Base-by-base conservation (phyloP, 2,888 invertebrate genomes). In the Melinaea menophilus region DNA sequence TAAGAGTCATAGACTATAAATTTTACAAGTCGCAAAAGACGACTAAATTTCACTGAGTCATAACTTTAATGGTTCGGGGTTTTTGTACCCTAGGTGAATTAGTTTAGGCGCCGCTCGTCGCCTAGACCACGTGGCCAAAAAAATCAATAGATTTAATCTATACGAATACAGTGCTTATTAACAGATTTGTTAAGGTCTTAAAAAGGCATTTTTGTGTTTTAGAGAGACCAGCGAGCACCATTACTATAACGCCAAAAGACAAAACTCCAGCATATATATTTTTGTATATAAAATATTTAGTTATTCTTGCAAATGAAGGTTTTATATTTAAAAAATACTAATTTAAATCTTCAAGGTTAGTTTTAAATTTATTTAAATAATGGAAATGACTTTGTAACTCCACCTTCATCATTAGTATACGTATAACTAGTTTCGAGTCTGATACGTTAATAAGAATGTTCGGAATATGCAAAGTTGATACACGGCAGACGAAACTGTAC, bases 261-360 rank as follows among this genome's bases (percentile, higher is more conserved):
- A 37, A 2, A 37, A 37, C 3, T 9, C 9, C 11, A 5, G 3
- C 2, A 51, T 51, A 31, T 31, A 31, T 9, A 51, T 51, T 51
- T 31, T 31, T 31, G 9, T 22, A n/a, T 31, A 7, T 51, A 31
- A 2, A 51, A 48, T 48, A 48, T 48, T 11, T 7, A 31, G 2
- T 31, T 4, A 7, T 31, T 4, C n/a, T 5, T 51, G 7, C 7
- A 9, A 51, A 11, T 33, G 7, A 58, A 35, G 12, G 31, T 41
- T 46, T 45, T 57, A 57, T 57, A 45, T 57, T 46, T 41, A 34
- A 47, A 59, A 31, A 45, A 46, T 58, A 31, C 31, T 12, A 54
- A 59, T 51, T 55, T 61, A 61, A 63, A 66, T 58, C 34, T 55
- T 31, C 65, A 58, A 66, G 63, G 63, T 61, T 22, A 59, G 34